phyloP scores from a whole-genome alignment of 2,113 vertebrate species.

The Okapia johnstoni region DNA sequence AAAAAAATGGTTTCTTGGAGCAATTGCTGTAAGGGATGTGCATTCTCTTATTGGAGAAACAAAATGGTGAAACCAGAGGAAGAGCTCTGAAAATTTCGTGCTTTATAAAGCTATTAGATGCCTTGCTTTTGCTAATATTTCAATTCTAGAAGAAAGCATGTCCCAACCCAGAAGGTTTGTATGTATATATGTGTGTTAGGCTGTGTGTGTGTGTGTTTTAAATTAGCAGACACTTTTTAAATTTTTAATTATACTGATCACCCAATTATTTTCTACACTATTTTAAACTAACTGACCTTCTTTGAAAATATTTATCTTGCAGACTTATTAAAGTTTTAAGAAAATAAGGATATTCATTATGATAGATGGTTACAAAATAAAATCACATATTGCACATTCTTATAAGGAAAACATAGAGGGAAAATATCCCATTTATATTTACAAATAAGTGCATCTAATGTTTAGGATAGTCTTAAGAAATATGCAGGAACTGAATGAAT shows the following conservation, averaged over 20 bases:
- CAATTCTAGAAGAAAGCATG: neutral
- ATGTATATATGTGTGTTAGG: neutral
- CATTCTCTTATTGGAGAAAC: neutral
- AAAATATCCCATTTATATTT: neutral
- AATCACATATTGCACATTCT: neutral
- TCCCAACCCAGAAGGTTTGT: neutral
- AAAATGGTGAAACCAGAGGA: neutral
- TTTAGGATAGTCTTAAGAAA: neutral
- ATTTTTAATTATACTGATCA: neutral
- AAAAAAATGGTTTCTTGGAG: neutral
- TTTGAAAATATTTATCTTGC: neutral
- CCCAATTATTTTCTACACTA: neutral
- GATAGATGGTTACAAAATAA: neutral
- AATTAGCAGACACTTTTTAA: neutral
- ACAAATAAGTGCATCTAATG: neutral
- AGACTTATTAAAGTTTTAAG: neutral
- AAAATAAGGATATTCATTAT: neutral
- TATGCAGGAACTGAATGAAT: neutral
- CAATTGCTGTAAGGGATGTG: neutral
- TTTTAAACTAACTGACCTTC: neutral
- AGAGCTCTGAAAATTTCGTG: neutral
- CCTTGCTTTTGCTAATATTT: neutral
- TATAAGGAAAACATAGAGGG: neutral
- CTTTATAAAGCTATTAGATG: neutral
- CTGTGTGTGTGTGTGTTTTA: neutral